Conservation (phyloP, 2,113 vertebrate genomes). For the Electrona antarctica region DNA sequence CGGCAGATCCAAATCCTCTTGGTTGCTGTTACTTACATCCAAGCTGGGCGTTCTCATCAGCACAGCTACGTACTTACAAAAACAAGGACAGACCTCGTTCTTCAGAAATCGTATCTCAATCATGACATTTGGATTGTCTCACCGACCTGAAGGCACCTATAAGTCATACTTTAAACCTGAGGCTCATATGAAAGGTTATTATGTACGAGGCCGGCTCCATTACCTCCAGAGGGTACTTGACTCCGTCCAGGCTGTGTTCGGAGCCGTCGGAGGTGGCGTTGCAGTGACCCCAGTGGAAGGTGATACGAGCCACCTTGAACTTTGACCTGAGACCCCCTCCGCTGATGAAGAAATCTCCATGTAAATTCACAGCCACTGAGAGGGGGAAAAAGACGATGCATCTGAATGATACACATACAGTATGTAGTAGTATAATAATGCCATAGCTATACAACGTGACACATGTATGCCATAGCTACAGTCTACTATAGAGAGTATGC, state of each 20-base stretch:
- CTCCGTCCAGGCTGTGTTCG: constrained; percentile 92
- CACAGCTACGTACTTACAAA: too few relatives aligned
- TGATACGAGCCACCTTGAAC: constrained; percentile 91
- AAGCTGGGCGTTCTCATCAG: too few relatives aligned
- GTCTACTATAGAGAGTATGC: too few relatives aligned
- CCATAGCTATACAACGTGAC: too few relatives aligned
- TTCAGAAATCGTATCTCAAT: too few relatives aligned
- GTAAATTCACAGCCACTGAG: constrained; percentile 90
- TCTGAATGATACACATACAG: background rate
- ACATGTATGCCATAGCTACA: background rate
- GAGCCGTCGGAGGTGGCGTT: constrained; percentile 92
- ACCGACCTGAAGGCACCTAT: too few relatives aligned
- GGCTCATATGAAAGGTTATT: background rate
- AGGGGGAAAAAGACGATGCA: constrained; percentile 15
- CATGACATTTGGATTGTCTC: too few relatives aligned
- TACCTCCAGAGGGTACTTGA: constrained; percentile 95
- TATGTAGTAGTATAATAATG: too few relatives aligned
- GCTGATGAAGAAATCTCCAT: constrained; percentile 89
- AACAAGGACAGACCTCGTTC: too few relatives aligned
- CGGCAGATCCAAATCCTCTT: too few relatives aligned
- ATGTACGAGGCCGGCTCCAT: background rate
- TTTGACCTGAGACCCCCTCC: constrained; percentile 86
- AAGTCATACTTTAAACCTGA: too few relatives aligned
- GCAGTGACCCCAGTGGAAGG: constrained; percentile 97
- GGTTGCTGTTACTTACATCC: too few relatives aligned